A percentile compares a stretch with the other conserved stretches of the same genome.
Conservation (phyloP, 92 coral and sea anemone genomes). For the Zoanthus sociatus region DNA sequence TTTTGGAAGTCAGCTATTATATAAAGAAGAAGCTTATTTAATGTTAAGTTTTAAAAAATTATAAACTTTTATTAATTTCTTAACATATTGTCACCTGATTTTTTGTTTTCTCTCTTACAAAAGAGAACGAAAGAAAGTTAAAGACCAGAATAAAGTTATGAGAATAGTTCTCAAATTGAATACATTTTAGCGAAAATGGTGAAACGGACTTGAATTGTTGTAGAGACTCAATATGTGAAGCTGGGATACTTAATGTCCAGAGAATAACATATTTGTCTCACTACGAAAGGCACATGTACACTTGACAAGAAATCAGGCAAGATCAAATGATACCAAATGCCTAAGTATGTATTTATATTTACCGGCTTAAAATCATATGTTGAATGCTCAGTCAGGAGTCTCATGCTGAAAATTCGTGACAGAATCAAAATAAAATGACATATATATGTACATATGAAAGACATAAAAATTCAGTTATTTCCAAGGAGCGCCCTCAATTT, state of each 20-base stretch:
- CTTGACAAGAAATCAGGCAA: neutral
- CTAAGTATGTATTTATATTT: neutral
- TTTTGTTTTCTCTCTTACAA: neutral
- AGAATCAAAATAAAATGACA: neutral
- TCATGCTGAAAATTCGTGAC: constrained; percentile 6
- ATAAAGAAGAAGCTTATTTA: too few relatives aligned
- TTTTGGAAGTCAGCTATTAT: too few relatives aligned
- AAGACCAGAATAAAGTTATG: neutral
- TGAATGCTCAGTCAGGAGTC: constrained; percentile 26
- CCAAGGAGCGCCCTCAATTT: neutral
- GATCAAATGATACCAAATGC: neutral
- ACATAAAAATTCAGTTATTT: neutral
- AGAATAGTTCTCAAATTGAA: neutral
- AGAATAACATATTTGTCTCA: neutral
- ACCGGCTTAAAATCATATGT: neutral
- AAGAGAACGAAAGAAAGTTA: neutral
- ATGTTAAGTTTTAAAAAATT: neutral
- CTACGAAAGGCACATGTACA: neutral
- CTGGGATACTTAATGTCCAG: too few relatives aligned
- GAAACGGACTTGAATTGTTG: neutral
- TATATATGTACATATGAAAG: neutral
- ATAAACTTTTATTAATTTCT: neutral
- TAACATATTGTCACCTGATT: neutral
- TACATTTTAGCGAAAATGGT: neutral
- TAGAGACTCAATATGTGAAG: neutral